phyloP scores from a whole-genome alignment of 2,888 invertebrate genomes.

The Linyphia triangularis region DNA sequence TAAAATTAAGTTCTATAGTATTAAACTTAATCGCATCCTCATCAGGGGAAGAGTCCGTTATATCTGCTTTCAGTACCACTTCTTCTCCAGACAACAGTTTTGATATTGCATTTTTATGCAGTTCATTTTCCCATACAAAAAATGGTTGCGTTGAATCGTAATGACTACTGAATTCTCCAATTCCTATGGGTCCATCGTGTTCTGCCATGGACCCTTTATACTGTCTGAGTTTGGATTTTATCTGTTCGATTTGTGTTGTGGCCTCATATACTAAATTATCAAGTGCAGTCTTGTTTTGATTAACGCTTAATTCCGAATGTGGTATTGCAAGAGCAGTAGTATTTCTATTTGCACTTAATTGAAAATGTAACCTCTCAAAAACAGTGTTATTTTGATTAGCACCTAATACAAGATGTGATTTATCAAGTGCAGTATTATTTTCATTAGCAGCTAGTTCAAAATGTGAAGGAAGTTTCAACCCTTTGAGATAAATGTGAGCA shows the following conservation, averaged over 20 bases:
- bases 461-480: background rate
- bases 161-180: constrained; percentile 8
- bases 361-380: too few species aligned
- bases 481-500: constrained; percentile 5
- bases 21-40: constrained; percentile 34
- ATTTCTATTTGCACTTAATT: too few species aligned
- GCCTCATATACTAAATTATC: background rate
- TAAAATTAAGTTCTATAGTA: constrained; percentile 3
- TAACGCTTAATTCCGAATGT: too few species aligned
- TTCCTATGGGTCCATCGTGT: background rate
- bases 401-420: too few species aligned
- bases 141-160: background rate
- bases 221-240: background rate
- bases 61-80: constrained; percentile 21
- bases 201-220: background rate
- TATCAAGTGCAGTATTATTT: too few species aligned
- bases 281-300: too few species aligned
- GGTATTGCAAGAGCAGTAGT: too few species aligned
- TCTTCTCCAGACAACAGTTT: constrained; percentile 28
- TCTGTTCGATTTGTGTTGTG: background rate
- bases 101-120: background rate
- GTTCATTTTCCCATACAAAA: constrained; percentile 4
- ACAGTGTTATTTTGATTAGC: too few species aligned
- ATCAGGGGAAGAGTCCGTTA: background rate
- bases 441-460: background rate